phyloP scores from a whole-genome alignment of 1,140 invertebrate species.

The Zophobas morio region DNA sequence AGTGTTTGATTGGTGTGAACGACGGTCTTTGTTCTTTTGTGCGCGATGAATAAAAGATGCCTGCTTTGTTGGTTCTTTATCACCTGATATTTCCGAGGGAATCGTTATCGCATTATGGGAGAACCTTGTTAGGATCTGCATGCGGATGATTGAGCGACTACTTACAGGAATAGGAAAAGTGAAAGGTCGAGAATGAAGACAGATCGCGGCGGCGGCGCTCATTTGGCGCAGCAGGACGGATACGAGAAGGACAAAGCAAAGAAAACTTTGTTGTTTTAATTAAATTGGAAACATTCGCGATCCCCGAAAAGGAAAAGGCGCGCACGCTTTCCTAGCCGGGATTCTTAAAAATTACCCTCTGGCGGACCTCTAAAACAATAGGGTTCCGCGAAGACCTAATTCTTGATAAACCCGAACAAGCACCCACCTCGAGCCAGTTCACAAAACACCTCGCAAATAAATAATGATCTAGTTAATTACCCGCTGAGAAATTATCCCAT shows the following conservation, averaged over 20 bases:
- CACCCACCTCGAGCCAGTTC: too few relatives aligned
- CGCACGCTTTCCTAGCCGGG: too few relatives aligned
- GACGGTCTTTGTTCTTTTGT: not conserved
- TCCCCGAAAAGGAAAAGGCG: too few relatives aligned
- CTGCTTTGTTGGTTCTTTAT: not conserved
- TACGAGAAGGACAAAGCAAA: not conserved
- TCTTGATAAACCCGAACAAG: too few relatives aligned
- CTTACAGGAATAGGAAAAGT: not conserved
- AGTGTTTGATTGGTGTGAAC: not conserved
- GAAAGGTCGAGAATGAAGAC: not conserved
- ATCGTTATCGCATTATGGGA: not conserved
- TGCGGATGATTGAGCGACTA: not conserved
- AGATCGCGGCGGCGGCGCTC: too few relatives aligned
- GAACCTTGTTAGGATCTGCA: not conserved
- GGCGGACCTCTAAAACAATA: too few relatives aligned
- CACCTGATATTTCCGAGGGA: not conserved
- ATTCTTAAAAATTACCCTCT: too few relatives aligned
- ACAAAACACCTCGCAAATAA: too few relatives aligned
- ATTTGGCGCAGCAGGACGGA: too few relatives aligned
- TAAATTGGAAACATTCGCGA: not conserved
- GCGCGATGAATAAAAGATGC: not conserved
- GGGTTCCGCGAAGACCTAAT: too few relatives aligned
- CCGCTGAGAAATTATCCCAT: too few relatives aligned
- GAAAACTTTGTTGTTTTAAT: not conserved
- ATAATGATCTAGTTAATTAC: too few relatives aligned